These are phyloP conservation scores for Aethes cnicana DNA, from an alignment of 2,888 invertebrate genomes.

Conservation along the genomic window DNA sequence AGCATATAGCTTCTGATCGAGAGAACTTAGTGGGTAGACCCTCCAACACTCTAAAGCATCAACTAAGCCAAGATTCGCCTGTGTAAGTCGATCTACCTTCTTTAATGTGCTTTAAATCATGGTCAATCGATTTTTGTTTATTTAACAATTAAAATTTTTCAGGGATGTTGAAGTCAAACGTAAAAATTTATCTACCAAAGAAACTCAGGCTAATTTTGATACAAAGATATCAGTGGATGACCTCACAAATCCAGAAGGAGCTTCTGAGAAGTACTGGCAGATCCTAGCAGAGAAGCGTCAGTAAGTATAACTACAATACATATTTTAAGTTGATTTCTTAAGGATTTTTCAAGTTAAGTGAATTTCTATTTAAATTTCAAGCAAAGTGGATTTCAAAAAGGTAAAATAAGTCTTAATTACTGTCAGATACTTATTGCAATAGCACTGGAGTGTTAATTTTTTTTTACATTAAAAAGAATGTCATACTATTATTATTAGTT, in stretches of 20 bases:
- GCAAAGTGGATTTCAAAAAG: not conserved
- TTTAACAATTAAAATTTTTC: slow-evolving; percentile 33
- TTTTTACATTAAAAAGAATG: too few relatives aligned
- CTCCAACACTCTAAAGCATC: slow-evolving; percentile 74
- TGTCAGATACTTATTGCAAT: too few relatives aligned
- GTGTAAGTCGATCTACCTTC: slow-evolving; percentile 57
- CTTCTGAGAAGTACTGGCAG: slow-evolving; percentile 90
- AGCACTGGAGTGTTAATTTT: too few relatives aligned
- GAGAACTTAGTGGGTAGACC: slow-evolving; percentile 89
- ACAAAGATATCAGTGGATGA: slow-evolving; percentile 85
- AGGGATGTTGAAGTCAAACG: slow-evolving; percentile 71
- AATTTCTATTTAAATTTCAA: not conserved
- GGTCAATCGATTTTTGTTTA: not conserved
- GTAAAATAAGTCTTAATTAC: too few relatives aligned
- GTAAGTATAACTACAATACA: slow-evolving; percentile 50
- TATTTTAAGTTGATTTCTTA: not conserved
- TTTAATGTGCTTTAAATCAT: not conserved
- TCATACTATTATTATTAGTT: too few relatives aligned
- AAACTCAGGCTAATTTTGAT: slow-evolving; percentile 83
- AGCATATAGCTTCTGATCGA: slow-evolving; percentile 86
- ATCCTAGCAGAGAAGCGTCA: slow-evolving; percentile 87
- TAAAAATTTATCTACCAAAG: slow-evolving; percentile 81
- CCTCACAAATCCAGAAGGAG: slow-evolving; percentile 85
- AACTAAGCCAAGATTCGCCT: slow-evolving; percentile 73
- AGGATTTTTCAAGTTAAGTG: too few relatives aligned